Conservation (phyloP, 2,888 invertebrate genomes). For the Oligia strigilis region DNA sequence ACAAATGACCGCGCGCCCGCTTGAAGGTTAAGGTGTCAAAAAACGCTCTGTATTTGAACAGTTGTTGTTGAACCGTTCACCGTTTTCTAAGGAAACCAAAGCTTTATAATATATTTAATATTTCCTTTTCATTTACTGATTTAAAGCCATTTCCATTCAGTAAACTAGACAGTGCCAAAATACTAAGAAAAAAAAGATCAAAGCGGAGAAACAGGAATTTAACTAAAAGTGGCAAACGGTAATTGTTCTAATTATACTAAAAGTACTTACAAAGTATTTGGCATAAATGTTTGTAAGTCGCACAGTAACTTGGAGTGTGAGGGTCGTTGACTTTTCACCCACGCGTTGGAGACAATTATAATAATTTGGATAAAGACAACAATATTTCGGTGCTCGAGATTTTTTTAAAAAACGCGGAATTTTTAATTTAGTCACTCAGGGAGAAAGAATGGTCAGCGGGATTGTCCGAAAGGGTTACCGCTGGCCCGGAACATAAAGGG, state of each 20-base stretch:
- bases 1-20: too few species aligned
- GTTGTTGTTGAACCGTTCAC: background rate
- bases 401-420: background rate
- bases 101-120: background rate
- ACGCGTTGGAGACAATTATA: slow-evolving; percentile 20
- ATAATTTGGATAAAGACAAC: slow-evolving; percentile 19
- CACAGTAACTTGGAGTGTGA: background rate
- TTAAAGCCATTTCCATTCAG: background rate
- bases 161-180: slow-evolving; percentile 7
- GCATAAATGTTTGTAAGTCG: slow-evolving; percentile 21
- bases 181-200: background rate
- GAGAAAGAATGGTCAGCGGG: too few species aligned
- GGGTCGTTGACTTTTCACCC: slow-evolving; percentile 8
- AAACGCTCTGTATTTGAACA: background rate
- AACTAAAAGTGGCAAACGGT: slow-evolving; percentile 11
- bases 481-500: too few species aligned
- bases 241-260: slow-evolving; percentile 25
- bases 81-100: background rate
- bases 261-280: slow-evolving; percentile 30
- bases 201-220: background rate
- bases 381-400: slow-evolving; percentile 19
- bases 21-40: background rate
- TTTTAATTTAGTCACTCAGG: slow-evolving; percentile 7
- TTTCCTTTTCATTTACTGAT: background rate
- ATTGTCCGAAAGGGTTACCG: too few species aligned